phyloP scores from a whole-genome alignment of 2,113 vertebrate genomes.

The Panurus biarmicus region DNA sequence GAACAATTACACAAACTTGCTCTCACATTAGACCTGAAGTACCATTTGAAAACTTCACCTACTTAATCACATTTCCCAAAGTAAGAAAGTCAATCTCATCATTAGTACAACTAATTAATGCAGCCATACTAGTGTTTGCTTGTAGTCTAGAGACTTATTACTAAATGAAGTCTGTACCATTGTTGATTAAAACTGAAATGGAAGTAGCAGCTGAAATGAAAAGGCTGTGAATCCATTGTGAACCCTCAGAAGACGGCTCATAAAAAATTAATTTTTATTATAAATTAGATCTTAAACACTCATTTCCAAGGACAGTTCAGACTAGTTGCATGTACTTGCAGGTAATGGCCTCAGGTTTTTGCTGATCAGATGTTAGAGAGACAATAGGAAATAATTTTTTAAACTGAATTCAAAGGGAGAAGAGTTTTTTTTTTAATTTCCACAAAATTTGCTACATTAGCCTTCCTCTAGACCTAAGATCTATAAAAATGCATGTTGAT shows the following conservation, averaged over 20 bases:
- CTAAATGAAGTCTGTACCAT: neutral
- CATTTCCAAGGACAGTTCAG: neutral
- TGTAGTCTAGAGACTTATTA: neutral
- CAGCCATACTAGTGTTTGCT: neutral
- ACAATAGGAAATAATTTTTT: neutral
- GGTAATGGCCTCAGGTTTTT: neutral
- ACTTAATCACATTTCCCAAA: neutral
- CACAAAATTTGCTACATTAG: neutral
- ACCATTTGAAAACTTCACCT: neutral
- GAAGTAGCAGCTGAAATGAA: neutral
- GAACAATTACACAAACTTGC: neutral
- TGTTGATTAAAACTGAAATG: neutral
- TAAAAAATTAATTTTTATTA: neutral
- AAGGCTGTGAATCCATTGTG: neutral
- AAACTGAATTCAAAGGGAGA: neutral
- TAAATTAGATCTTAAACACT: neutral
- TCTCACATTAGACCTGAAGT: neutral
- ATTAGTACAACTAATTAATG: neutral
- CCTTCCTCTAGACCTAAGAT: neutral
- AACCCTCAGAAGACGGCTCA: neutral
- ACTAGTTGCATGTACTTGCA: neutral
- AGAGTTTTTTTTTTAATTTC: neutral
- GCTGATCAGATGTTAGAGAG: neutral
- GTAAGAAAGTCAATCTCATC: neutral
- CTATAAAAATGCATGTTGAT: neutral